These are phyloP conservation scores for Hemaris fuciformis DNA, from an alignment of 2,888 invertebrate species.

Conservation along the genomic window DNA sequence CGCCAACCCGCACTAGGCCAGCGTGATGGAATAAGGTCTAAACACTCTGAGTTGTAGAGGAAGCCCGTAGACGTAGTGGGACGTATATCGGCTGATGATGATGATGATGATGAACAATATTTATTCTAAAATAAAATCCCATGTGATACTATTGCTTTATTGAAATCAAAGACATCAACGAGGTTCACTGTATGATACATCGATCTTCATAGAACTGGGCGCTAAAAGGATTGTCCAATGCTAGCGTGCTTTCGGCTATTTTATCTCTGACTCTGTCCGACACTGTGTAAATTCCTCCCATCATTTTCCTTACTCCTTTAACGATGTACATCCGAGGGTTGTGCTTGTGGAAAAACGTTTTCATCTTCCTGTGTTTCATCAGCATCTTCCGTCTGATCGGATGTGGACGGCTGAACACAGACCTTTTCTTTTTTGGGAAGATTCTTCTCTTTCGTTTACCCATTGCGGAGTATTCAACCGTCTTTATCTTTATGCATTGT, in stretches of 20 bases:
- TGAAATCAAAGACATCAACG: background rate
- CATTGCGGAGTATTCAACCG: slow-evolving; percentile 28
- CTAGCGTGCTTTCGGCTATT: slow-evolving; percentile 57
- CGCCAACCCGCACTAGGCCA: no score
- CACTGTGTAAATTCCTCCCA: slow-evolving; percentile 55
- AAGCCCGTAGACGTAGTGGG: no score
- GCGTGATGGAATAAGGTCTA: no score
- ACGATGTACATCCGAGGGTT: slow-evolving; percentile 45
- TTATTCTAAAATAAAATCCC: background rate
- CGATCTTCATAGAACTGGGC: slow-evolving; percentile 64
- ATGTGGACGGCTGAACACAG: slow-evolving; percentile 61
- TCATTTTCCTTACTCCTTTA: slow-evolving; percentile 48
- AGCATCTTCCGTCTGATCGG: slow-evolving; percentile 59
- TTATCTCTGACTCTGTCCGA: slow-evolving; percentile 62
- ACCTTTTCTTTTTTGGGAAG: slow-evolving; percentile 54
- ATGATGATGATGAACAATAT: no score
- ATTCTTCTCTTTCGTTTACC: slow-evolving; percentile 50
- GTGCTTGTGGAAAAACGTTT: slow-evolving; percentile 56
- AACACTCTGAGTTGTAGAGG: no score
- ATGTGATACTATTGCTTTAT: background rate
- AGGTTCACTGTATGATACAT: slow-evolving; percentile 52
- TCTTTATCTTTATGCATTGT: background rate
- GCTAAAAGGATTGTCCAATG: slow-evolving; percentile 58
- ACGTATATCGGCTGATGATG: no score
- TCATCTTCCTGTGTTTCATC: slow-evolving; percentile 50